Conservation (phyloP, 2,113 vertebrate genomes). For the Eubucco bourcierii region DNA sequence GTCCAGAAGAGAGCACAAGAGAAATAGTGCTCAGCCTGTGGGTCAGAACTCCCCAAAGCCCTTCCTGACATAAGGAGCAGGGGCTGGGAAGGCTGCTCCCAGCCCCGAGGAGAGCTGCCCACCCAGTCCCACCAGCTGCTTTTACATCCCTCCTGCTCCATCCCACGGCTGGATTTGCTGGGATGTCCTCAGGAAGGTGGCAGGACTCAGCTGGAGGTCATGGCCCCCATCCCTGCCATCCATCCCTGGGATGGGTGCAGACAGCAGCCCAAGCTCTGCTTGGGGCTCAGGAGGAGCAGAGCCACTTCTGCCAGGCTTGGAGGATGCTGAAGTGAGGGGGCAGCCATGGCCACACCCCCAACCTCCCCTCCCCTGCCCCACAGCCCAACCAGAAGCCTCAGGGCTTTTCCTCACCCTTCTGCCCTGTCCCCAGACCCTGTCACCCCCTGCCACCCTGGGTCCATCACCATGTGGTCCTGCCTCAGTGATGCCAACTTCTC, state of each 20-base stretch:
- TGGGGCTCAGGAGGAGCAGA: background rate
- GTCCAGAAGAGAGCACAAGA: background rate
- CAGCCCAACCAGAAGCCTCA: background rate
- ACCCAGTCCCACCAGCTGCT: background rate
- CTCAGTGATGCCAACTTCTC: conserved; percentile 65
- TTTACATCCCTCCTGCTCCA: background rate
- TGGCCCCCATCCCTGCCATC: background rate
- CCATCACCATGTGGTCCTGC: background rate
- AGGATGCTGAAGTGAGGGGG: background rate
- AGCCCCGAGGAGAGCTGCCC: background rate
- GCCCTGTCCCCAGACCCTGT: background rate
- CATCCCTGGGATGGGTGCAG: background rate
- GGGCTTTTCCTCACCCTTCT: background rate
- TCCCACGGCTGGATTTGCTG: background rate
- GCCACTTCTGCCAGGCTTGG: background rate
- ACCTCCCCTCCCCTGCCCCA: background rate
- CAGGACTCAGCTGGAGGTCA: background rate
- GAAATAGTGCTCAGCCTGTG: background rate
- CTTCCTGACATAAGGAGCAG: background rate
- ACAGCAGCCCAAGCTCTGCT: background rate
- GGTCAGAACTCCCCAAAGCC: background rate
- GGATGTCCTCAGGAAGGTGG: background rate
- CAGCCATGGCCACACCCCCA: background rate
- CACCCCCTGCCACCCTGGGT: rapidly evolving
- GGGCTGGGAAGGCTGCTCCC: background rate